Evolutionary conservation across 2,113 vertebrate species (phyloP).

Genomic region (Hippocampus guttulatus): DNA sequence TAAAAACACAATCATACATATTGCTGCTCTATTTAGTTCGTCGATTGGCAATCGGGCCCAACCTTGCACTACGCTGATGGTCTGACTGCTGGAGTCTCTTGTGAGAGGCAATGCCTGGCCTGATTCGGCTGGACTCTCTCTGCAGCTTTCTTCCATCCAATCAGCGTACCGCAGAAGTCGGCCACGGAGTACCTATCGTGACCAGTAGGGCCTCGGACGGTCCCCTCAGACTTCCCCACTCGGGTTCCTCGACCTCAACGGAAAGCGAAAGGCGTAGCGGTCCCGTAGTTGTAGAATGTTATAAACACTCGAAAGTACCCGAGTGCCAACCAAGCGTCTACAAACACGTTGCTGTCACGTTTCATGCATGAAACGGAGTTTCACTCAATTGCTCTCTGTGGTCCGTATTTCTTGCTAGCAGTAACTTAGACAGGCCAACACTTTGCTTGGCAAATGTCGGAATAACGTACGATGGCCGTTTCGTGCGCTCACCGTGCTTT

Average conservation of each 20-base stretch:
- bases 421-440: not conserved
- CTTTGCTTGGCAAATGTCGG: slow-evolving; percentile 1
- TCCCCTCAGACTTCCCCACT: not conserved
- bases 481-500: not conserved
- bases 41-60: not conserved
- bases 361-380: not conserved
- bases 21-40: not conserved
- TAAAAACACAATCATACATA: not conserved
- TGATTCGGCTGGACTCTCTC: slow-evolving; percentile 11
- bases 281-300: not conserved
- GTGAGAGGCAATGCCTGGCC: slow-evolving; percentile 7
- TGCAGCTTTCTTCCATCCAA: slow-evolving; percentile 52
- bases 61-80: slow-evolving; percentile 66
- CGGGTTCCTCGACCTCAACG: not conserved
- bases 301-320: not conserved
- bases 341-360: not conserved
- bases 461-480: not conserved
- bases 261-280: not conserved
- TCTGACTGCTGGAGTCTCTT: slow-evolving; percentile 59
- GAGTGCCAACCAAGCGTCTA: not conserved
- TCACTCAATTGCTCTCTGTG: not conserved
- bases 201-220: not conserved
- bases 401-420: not conserved
- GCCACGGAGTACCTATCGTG: not conserved
- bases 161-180: not conserved